phyloP scores from a whole-genome alignment of 2,113 vertebrate species.

The Mellivora capensis region DNA sequence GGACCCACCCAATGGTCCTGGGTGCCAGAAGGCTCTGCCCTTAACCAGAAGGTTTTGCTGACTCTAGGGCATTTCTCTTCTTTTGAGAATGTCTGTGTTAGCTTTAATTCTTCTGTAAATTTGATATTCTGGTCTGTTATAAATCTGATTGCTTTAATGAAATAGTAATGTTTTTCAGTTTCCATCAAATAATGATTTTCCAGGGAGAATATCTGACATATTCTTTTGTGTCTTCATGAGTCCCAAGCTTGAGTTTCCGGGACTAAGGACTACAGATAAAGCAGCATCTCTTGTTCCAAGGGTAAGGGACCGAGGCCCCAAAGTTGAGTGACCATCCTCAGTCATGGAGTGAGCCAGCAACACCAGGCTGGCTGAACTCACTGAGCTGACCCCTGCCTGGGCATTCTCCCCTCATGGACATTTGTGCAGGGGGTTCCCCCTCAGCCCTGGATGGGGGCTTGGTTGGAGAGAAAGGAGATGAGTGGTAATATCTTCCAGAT shows the following conservation, averaged over 20 bases:
- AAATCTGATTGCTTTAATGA: background rate
- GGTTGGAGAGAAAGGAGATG: background rate
- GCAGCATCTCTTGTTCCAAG: background rate
- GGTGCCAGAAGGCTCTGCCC: no score
- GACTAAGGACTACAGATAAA: background rate
- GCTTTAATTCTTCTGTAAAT: background rate
- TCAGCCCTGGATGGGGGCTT: background rate
- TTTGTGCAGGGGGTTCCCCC: background rate
- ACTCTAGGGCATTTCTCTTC: background rate
- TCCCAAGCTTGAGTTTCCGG: background rate
- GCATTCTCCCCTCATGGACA: rapidly evolving
- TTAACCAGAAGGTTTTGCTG: background rate
- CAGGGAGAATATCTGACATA: background rate
- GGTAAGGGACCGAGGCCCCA: background rate
- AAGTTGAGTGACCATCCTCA: rapidly evolving
- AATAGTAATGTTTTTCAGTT: background rate
- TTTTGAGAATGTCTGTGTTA: background rate
- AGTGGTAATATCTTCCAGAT: conserved; percentile 9
- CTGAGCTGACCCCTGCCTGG: background rate
- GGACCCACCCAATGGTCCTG: rapidly evolving
- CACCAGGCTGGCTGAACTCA: no score
- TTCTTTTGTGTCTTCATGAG: background rate
- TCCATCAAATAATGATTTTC: background rate
- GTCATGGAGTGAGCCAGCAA: rapidly evolving
- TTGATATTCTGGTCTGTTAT: background rate